Evolutionary conservation across 2,888 invertebrate genomes (phyloP), one percentile per base, ranked within the genome.

Genomic region (Epistrophella euchroma): DNA sequence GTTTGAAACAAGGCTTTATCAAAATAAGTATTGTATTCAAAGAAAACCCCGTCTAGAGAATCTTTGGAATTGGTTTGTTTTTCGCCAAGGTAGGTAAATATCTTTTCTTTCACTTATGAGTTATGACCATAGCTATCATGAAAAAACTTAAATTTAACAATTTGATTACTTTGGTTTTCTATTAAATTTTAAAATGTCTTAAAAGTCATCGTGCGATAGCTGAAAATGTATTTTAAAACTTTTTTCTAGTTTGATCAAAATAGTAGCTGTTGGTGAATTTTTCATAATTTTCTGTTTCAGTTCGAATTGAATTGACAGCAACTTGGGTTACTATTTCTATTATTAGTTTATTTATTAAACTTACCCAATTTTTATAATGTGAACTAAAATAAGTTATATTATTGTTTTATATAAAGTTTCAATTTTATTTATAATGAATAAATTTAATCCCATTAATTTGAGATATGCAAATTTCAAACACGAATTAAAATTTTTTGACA

Each of bases 401-500:
- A 3, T 19, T 52, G 22, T 25, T n/a, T 43, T 25, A 43, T 43
- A 25, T 28, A n/a, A n/a, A 22, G 1, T 25, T n/a, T 4, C 9
- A 13, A 2, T 58, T 37, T 58, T 58, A 22, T 37, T 22, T 37
- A 58, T 15, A 7, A 58, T 37, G 43, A 62, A 15, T 62, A 15
- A 15, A 22, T 15, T 58, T 58, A 22, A 37, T 11, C 22, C 3
- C 19, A 58, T 35, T 58, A 17, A 50, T 50, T 35, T 35, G 19
- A 45, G 56, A 47, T 32, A 45, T n/a, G n/a, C 22, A 64, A 58
- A 52, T 68, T 68, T 68, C 25, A 68, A 68, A 68, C 68, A 52
- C 64, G 64, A 45, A 64, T 22, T 11, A 68, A 22, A 32, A 19
- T 6, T 22, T 64, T 64, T 68, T 68, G 68, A 68, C 68, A 52